Evolutionary conservation across 1,140 invertebrate species (phyloP), one percentile per base, ranked within the genome.

Genomic region (Drosophila sulfurigaster): DNA sequence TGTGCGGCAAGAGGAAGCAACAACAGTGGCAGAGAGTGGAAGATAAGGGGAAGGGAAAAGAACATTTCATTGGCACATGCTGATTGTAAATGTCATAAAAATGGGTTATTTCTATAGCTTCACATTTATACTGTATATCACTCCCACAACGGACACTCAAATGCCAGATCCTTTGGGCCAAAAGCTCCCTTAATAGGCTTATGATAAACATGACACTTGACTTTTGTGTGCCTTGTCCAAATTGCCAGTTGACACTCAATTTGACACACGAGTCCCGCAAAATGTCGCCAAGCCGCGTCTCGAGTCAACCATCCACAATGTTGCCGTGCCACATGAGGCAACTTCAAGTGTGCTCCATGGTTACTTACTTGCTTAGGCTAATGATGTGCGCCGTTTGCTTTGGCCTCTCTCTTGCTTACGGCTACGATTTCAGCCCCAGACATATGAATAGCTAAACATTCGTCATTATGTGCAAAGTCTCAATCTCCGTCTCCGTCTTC

Each of bases 201-300:
- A 90, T 64, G 78, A 90, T 90, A 90, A 90, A 90, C 86, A 90
- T 90, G 86, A 90, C 86, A 90, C 86, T 90, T 91, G 76, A 90
- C 78, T 86, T 90, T 73, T 58, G 65, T 52, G 20, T 51, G 54
- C 13, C 10, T n/a, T 20, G 43, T 32, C 86, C 85, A 89, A 89
- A 89, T 89, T 90, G 86, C 86, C 86, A 90, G 86, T 90, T 90
- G 86, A 90, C 86, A 90, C 86, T 90, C 86, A 86, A 90, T 90
- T 90, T 90, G 86, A 90, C 86, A 90, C 82, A 85, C 81, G 85
- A 89, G 81, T 35, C 78, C 75, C 78, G 65, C 79, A 83, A 75
- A 77, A 69, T 56, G 78, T 62, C 74, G 48, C 54, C 54, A 60
- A 73, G 49, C 67, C 43, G 48, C 56, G 58, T 65, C 69, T 48